phyloP scores from a whole-genome alignment of 2,113 vertebrate species.

The Aptenodytes forsteri region DNA sequence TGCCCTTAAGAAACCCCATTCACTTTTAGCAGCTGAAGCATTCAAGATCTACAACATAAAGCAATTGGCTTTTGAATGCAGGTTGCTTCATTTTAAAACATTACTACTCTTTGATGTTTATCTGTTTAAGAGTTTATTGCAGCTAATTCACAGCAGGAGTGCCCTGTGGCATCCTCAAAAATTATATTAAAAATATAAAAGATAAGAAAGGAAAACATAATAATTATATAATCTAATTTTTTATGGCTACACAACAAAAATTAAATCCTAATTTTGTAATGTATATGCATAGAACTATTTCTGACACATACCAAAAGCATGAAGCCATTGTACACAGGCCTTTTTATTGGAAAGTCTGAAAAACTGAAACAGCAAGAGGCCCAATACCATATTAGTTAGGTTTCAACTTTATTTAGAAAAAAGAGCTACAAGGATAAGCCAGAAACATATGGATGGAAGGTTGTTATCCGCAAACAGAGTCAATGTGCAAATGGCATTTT shows the following conservation, averaged over 20 bases:
- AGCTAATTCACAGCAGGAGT: conserved; percentile 66
- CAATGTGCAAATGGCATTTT: background rate
- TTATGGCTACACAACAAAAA: conserved; percentile 60
- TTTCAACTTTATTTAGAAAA: conserved; percentile 58
- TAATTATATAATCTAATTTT: conserved; percentile 68
- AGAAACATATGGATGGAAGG: conserved; percentile 44
- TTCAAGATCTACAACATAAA: conserved; percentile 21
- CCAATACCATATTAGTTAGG: background rate
- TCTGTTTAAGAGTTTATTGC: conserved; percentile 51
- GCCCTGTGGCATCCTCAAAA: conserved; percentile 62
- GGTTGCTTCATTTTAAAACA: conserved; percentile 62
- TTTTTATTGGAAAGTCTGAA: conserved; percentile 50
- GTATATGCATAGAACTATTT: conserved; percentile 58
- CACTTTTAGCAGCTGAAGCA: conserved; percentile 6
- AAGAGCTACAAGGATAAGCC: conserved; percentile 16
- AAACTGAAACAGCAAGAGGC: conserved; percentile 42
- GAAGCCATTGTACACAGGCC: background rate
- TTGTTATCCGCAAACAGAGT: background rate
- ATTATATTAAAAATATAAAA: conserved; percentile 64
- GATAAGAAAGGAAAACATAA: conserved; percentile 55
- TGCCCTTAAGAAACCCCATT: conserved; percentile 29
- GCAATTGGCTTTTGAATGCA: conserved; percentile 48
- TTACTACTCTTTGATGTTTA: conserved; percentile 65
- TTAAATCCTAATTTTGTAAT: conserved; percentile 48
- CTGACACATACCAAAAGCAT: conserved; percentile 54